Evolutionary conservation across 1,140 invertebrate species (phyloP), one percentile per base, ranked within the genome.

Genomic region (Drosophila pallidifrons): DNA sequence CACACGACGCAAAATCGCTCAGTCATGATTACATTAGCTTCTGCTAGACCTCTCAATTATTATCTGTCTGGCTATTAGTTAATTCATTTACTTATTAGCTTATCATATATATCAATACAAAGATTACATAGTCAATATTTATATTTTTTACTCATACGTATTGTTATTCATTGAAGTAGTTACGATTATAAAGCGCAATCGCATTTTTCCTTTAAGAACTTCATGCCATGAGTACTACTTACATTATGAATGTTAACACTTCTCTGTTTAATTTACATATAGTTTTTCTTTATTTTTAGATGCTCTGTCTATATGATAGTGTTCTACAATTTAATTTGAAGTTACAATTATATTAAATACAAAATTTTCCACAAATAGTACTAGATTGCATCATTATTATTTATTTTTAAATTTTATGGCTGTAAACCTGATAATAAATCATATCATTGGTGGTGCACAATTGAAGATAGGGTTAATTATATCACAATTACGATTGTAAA

Each of bases 21-120:
- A 13, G 16, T 74, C 65, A 74, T 69, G 47, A 51, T 77, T 77
- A 69, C 64, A 46, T 46, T 41, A 61, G 3, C 51, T 57, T 75
- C 69, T 64, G 45, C 25, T 64, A 5, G 10, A 57, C 15, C 10
- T 57, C 8, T 11, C 4, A n/a, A 35, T 15, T 4, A 41, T 38
- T 57, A 57, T 57, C 35, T 41, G 15, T 30, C 20, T 11, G 16
- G 20, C 32, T 20, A 41, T n/a, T 41, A 41, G 16, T 8, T 57
- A 57, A 20, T 57, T 38, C 30, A 25, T 41, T 20, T 57, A 57
- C 15, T 20, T 41, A 20, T 57, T 38, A 41, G 7, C 49, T 25
- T 55, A 54, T 54, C 51, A 28, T 32, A 7, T 7, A 30, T 54
- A 13, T 16, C 13, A 15, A 30, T 30, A n/a, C 5, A 13, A 10